Evolutionary conservation across 2,113 vertebrate species (phyloP), one percentile per base, ranked within the genome.

Genomic region (Oncorhynchus mykiss): DNA sequence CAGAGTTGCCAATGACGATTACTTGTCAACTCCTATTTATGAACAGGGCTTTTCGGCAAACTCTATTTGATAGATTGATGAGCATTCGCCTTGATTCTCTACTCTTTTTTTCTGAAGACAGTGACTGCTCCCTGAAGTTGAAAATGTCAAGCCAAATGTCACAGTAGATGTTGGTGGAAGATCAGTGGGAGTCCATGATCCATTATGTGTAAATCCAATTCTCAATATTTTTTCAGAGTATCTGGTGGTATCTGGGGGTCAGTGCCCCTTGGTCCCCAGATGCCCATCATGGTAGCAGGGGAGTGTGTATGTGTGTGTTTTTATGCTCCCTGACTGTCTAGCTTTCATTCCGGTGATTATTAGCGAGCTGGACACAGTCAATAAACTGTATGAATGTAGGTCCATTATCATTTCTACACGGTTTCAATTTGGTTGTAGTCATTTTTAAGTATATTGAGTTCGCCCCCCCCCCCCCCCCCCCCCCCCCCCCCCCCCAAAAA

Each of bases 81-180:
- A 54, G 51, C 12, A 54, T 18, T 54, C 51, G 1, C 16, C 14
- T 45, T 45, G 51, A 16, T 54, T 54, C 51, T 54, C 14, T 54
- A 5, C 16, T 54, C 13, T 54, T 18, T 54, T 18, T 18, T 54
- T 16, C 14, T 54, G 51, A 54, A 18, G 51, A 54, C 12, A 18
- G 51, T 54, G 51, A 54, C 51, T 71, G 59, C 71, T 81, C 76
- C 74, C 73, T 72, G 45, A 81, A 85, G 77, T 82, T 75, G 78
- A 73, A 87, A 88, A 88, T 84, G 68, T 83, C 82, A 82, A 62
- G 69, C 77, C 8, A 75, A 79, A 84, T 77, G 76, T 86, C 78
- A 84, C 78, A 64, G 75, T 71, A 80, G 73, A 77, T 86, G 20
- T 45, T 2, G 20, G 62, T 51, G 2, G 73, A 20, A 64, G 75